Percentiles rank a stretch among this genome's conserved stretches.
phyloP scores from a whole-genome alignment of 2,888 invertebrate species.

The Dasysyrphus albostriatus region DNA sequence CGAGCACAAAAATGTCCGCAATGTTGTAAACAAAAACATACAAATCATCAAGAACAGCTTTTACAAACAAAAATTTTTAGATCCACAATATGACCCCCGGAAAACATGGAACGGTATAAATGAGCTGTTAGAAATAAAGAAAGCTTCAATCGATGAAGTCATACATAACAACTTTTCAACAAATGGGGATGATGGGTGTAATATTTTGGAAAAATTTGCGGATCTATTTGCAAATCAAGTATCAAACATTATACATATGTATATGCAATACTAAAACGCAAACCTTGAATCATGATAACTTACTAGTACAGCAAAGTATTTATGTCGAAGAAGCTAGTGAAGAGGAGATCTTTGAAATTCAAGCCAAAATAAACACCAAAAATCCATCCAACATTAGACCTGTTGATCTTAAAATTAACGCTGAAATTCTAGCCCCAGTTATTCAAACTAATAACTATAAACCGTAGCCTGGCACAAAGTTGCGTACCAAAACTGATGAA shows the following conservation, averaged over 20 bases:
- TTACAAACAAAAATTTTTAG: slow-evolving; percentile 13
- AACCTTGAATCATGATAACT: slow-evolving; percentile 9
- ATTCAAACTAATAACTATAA: not conserved
- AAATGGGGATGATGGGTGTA: not conserved
- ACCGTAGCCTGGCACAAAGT: not conserved
- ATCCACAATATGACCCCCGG: slow-evolving; percentile 8
- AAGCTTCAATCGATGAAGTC: slow-evolving; percentile 13
- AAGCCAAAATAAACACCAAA: slow-evolving; percentile 13
- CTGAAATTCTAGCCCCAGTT: not conserved
- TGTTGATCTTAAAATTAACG: slow-evolving; percentile 30
- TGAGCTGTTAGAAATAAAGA: slow-evolving; percentile 25
- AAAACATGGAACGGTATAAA: slow-evolving; percentile 24
- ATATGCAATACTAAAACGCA: too few relatives aligned
- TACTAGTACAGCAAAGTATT: slow-evolving; percentile 11
- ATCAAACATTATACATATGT: not conserved
- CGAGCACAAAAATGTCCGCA: slow-evolving; percentile 13
- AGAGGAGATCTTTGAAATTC: slow-evolving; percentile 19
- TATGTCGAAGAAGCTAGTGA: slow-evolving; percentile 36
- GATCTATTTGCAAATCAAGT: slow-evolving; percentile 12
- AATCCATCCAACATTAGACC: slow-evolving; percentile 38
- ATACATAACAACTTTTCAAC: slow-evolving; percentile 3
- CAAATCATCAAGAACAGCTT: slow-evolving; percentile 2
- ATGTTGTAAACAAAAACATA: slow-evolving; percentile 27
- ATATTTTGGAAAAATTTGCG: slow-evolving; percentile 7
- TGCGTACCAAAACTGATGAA: not conserved